Evolutionary conservation across 1,140 invertebrate genomes (phyloP).

Genomic region (Mamestra configurata): DNA sequence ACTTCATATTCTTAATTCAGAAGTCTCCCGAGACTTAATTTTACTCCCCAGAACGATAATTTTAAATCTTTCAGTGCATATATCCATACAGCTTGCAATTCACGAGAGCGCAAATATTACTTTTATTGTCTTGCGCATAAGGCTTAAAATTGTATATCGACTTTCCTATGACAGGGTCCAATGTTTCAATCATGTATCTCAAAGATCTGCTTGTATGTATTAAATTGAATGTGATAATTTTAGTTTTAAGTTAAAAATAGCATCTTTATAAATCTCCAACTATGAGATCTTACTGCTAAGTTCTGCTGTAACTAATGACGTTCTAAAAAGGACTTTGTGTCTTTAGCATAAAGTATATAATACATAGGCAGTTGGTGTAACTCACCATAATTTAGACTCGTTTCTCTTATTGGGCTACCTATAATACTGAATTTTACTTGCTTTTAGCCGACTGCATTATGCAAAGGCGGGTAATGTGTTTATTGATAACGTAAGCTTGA

Average conservation of each 20-base stretch:
- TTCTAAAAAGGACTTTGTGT: not conserved
- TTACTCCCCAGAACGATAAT: too few relatives aligned
- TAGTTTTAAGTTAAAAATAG: constrained; percentile 47
- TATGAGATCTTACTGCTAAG: not conserved
- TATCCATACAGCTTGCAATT: not conserved
- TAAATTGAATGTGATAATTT: constrained; percentile 57
- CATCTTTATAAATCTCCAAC: not conserved
- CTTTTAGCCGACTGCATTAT: too few relatives aligned
- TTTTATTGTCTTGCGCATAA: not conserved
- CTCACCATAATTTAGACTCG: too few relatives aligned
- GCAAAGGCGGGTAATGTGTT: too few relatives aligned
- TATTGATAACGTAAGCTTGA: too few relatives aligned
- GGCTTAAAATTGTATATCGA: not conserved
- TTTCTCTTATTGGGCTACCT: too few relatives aligned
- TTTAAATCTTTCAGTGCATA: too few relatives aligned
- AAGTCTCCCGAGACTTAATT: too few relatives aligned
- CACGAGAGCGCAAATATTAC: not conserved
- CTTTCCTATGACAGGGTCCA: not conserved
- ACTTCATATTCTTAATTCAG: too few relatives aligned
- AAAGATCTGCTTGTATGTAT: constrained; percentile 38
- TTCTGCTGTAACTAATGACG: not conserved
- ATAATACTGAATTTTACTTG: too few relatives aligned
- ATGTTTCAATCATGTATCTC: not conserved
- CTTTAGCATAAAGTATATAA: too few relatives aligned
- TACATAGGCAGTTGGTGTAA: too few relatives aligned